Evolutionary conservation across 1,140 invertebrate species (phyloP).

Genomic region (Choristoneura fumiferana): DNA sequence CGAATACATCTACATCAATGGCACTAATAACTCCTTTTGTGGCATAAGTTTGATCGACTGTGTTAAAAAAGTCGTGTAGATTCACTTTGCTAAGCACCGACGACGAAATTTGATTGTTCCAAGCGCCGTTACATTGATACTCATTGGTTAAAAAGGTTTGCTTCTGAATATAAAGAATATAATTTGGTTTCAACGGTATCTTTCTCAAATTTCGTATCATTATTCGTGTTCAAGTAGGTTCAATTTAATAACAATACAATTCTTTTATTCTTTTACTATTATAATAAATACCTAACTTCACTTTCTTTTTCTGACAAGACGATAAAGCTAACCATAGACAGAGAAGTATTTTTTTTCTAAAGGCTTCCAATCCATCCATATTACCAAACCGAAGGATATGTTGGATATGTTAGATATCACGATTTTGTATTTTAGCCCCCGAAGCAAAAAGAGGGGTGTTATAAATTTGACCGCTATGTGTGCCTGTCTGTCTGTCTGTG

Average conservation of each 20-base stretch:
- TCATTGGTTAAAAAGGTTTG: constrained; percentile 80
- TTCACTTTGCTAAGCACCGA: constrained; percentile 82
- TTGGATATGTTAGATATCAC: too few relatives aligned
- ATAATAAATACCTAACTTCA: neutral
- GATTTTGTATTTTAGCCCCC: too few relatives aligned
- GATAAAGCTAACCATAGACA: too few relatives aligned
- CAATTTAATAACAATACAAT: neutral
- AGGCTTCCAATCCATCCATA: too few relatives aligned
- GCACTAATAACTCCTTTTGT: constrained; percentile 80
- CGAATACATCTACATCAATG: constrained; percentile 87
- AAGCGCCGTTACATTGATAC: constrained; percentile 83
- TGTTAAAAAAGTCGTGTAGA: constrained; percentile 80
- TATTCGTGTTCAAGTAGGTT: neutral
- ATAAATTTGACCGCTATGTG: too few relatives aligned
- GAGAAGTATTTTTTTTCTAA: too few relatives aligned
- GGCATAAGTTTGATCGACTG: constrained; percentile 81
- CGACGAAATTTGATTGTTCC: constrained; percentile 81
- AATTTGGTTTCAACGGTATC: constrained; percentile 17
- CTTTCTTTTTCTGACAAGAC: too few relatives aligned
- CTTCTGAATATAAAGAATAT: constrained; percentile 26
- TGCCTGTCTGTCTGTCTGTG: too few relatives aligned
- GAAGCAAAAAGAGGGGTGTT: too few relatives aligned
- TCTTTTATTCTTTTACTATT: too few relatives aligned
- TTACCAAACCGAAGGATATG: too few relatives aligned
- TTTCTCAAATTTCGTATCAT: constrained; percentile 29